These are phyloP conservation scores for Zaprionus capensis DNA, from an alignment of 1,140 invertebrate genomes.

Conservation along the genomic window DNA sequence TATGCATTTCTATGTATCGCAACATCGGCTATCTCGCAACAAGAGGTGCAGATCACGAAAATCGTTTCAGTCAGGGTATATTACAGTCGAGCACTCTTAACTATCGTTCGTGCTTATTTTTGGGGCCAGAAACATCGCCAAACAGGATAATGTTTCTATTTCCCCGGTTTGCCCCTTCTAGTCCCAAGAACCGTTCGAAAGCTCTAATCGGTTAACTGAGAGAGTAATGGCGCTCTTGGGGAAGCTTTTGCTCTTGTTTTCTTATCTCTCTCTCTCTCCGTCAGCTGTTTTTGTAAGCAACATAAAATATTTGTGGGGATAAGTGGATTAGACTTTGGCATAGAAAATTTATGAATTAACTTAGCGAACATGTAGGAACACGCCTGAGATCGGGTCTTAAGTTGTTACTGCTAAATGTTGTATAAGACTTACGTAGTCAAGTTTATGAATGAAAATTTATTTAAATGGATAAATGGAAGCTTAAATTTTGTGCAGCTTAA, in stretches of 20 bases:
- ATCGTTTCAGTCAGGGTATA: too few relatives aligned
- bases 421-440: too few relatives aligned
- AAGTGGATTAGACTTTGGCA: slow-evolving; percentile 2
- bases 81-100: too few relatives aligned
- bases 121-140: background rate
- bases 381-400: background rate
- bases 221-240: background rate
- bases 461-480: too few relatives aligned
- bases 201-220: background rate
- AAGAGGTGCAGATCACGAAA: too few relatives aligned
- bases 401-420: background rate
- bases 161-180: background rate
- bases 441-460: too few relatives aligned
- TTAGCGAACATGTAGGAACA: background rate
- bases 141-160: background rate
- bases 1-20: too few relatives aligned
- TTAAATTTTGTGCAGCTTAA: too few relatives aligned
- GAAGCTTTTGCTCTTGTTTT: background rate
- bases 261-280: background rate
- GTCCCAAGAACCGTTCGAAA: background rate
- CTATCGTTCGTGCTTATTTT: background rate
- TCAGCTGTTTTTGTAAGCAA: background rate
- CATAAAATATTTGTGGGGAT: slow-evolving; percentile 1
- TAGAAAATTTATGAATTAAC: background rate
- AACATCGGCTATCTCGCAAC: too few relatives aligned